phyloP scores from a whole-genome alignment of 2,888 invertebrate genomes.

The Leptinotarsa rubiginosa region DNA sequence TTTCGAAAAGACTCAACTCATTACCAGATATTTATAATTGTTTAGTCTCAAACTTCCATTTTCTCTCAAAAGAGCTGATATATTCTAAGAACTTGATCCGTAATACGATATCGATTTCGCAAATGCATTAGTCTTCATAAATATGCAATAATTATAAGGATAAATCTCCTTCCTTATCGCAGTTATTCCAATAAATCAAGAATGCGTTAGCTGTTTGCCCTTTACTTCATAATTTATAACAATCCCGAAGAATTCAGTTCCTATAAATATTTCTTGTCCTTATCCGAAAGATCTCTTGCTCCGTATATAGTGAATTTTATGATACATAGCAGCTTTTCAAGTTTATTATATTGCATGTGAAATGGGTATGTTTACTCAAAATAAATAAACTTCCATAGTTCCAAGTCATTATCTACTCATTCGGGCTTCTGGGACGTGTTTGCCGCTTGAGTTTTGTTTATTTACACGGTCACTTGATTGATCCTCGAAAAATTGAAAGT shows the following conservation, averaged over 20 bases:
- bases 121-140: constrained; percentile 38
- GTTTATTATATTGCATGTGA: constrained; percentile 53
- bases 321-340: constrained; percentile 48
- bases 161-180: constrained; percentile 49
- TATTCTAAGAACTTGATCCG: constrained; percentile 6
- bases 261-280: constrained; percentile 55
- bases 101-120: constrained; percentile 32
- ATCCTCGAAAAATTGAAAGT: constrained; percentile 21
- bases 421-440: constrained; percentile 31
- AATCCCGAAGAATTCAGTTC: constrained; percentile 58
- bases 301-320: constrained; percentile 49
- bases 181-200: constrained; percentile 54
- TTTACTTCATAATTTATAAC: constrained; percentile 60
- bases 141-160: constrained; percentile 46
- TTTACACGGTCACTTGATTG: constrained; percentile 38
- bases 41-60: no score
- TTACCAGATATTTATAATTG: no score
- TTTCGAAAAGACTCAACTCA: no score
- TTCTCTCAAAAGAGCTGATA: neutral
- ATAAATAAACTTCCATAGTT: constrained; percentile 41
- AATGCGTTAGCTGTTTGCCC: constrained; percentile 52
- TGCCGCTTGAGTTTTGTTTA: constrained; percentile 38
- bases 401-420: constrained; percentile 39
- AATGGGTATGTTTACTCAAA: constrained; percentile 42
- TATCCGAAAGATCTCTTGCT: constrained; percentile 45